Evolutionary conservation across 2,888 invertebrate species (phyloP).

Genomic region (Oeneis ivallda): DNA sequence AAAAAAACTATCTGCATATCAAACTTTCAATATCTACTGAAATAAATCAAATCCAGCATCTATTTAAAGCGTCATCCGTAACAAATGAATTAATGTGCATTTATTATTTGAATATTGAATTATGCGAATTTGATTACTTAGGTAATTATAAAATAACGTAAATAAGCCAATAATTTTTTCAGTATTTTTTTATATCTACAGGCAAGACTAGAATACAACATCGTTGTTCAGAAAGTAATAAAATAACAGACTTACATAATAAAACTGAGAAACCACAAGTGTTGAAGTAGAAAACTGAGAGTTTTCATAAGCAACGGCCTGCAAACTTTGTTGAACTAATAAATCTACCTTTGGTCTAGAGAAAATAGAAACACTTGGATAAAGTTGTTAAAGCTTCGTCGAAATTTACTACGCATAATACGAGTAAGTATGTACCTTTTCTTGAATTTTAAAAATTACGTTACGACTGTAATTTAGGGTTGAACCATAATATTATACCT

Average conservation of each 20-base stretch:
- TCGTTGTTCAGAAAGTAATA: slow-evolving; percentile 4
- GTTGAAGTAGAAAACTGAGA: slow-evolving; percentile 32
- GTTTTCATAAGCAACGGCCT: slow-evolving; percentile 26
- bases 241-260: slow-evolving; percentile 3
- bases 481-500: no score
- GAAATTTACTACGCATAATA: slow-evolving; percentile 3
- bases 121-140: no score
- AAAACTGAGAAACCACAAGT: slow-evolving; percentile 30
- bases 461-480: no score
- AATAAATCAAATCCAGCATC: no score
- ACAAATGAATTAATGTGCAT: no score
- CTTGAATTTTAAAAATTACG: neutral
- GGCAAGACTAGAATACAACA: neutral
- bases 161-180: no score
- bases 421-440: neutral
- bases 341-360: slow-evolving; percentile 22
- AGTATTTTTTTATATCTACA: neutral
- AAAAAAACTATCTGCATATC: no score
- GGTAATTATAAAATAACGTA: no score
- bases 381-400: slow-evolving; percentile 8
- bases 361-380: slow-evolving; percentile 20
- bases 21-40: no score
- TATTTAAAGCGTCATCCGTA: no score
- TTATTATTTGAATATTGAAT: no score
- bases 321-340: slow-evolving; percentile 26